Evolutionary conservation across 2,888 invertebrate species (phyloP), one percentile per base, ranked within the genome.

Genomic region (Frankliniella fusca): DNA sequence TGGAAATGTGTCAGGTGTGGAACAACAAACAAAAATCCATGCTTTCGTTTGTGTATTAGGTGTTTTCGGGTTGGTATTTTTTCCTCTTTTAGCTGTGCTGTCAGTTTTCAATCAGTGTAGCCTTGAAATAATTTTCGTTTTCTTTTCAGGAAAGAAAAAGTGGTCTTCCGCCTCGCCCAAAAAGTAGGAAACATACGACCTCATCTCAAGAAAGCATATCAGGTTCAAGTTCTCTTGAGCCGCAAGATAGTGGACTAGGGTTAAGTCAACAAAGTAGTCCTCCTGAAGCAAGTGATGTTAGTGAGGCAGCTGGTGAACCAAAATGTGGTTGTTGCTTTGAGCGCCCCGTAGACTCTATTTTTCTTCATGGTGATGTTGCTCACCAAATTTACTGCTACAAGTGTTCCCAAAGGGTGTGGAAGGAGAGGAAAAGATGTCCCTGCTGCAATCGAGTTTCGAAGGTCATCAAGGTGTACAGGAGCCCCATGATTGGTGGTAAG

Each of bases 371-470:
- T 0, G 89, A 90, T 80, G 90, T 91, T 82, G 91, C 91, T 0
- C 93, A 93, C 83, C 91, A 92, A 84, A 93, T 92, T 86, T 93
- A 93, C 84, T 94, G 94, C 85, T 94, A 93, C 85, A 90, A 90
- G 82, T 94, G 94, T 87, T 93, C 93, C 0, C 89, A 92, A 79
- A 91, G 91, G 85, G 92, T 92, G 0, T 93, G 93, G 92, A 89
- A 89, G 20, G 90, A 89, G 50, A 90, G 90, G 0, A 92, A 91
- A 85, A 88, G 92, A 48, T 94, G 94, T 86, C 93, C 94, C 0
- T 89, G 93, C 3, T 94, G 94, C 86, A 93, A 93, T 85, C 89
- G 92, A 83, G 91, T 76, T 9, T 76, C 70, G 1, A 76, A 76
- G 70, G 70, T 76, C 70, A 27, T 76, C 27, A 76, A 76, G 12